Evolutionary conservation across 1,140 invertebrate genomes (phyloP), one percentile per base, ranked within the genome.

Genomic region (Papilio aristodemus): DNA sequence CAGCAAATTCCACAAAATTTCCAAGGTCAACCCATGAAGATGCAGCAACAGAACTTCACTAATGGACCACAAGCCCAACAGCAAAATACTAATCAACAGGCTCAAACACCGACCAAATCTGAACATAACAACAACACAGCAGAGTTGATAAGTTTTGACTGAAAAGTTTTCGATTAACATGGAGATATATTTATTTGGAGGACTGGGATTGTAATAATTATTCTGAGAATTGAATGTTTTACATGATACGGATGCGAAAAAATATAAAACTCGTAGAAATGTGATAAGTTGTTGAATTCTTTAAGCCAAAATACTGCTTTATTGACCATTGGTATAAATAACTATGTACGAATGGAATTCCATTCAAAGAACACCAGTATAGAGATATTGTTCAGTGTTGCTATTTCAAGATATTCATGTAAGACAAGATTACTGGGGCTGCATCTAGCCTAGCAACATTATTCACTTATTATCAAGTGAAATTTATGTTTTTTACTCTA

Each of bases 111-210:
- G 0, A 76, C 81, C 4, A 89, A 90, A 59, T 81, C 86, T 17
- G 87, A 91, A 76, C 79, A 84, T 67, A 92, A 94, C 71, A 93
- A 93, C 27, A 92, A 93, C 75, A 95, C 94, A 5, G 95, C 94
- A 59, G 95, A 95, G 85, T 87, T 95, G 1, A 95, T 95, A 62
- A 94, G 93, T 81, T 95, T 95, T 83, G 95, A 95, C 89, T 95
- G 92, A 93, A 79, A 27, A 32, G 50, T 46, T 62, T 54, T 57
- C 54, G 59, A 67, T 57, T 71, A 59, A 67, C 8, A 38, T 67
- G 68, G 63, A 74, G 32, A 74, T 76, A 67, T 81, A 84, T 80
- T 81, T 77, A 77, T 75, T 75, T 71, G 67, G 78, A 68, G 70
- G 70, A 78, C 71, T 81, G 71, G 63, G 60, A 57, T 71, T 62